phyloP scores from a whole-genome alignment of 1,140 invertebrate species.

The Ceratosolen fusciceps region DNA sequence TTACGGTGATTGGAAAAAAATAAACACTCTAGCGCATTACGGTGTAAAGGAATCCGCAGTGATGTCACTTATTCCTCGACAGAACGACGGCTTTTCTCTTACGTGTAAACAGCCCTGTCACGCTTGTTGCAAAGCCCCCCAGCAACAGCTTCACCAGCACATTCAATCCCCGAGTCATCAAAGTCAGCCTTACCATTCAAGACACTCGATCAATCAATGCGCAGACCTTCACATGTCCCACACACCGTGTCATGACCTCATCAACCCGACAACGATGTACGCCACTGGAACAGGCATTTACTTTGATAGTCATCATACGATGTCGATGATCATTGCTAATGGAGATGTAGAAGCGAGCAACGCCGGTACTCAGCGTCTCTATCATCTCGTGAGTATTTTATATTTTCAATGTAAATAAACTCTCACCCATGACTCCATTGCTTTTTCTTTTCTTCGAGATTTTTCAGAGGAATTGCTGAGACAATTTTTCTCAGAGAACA shows the following conservation, averaged over 20 bases:
- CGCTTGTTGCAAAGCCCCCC: constrained; percentile 75
- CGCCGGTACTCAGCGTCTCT: constrained; percentile 79
- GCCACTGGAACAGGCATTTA: constrained; percentile 73
- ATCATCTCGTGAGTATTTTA: constrained; percentile 77
- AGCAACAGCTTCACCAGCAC: constrained; percentile 61
- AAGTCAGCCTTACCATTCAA: constrained; percentile 58
- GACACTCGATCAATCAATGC: constrained; percentile 63
- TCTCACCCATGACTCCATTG: too few relatives aligned
- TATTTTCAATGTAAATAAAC: background rate
- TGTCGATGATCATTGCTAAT: constrained; percentile 82
- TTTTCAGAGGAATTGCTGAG: too few relatives aligned
- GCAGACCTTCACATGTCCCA: constrained; percentile 63
- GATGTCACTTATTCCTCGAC: constrained; percentile 91
- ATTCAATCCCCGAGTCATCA: constrained; percentile 56
- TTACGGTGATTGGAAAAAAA: constrained; percentile 88
- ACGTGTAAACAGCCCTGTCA: constrained; percentile 87
- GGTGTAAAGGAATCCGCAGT: constrained; percentile 94
- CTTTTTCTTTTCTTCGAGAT: too few relatives aligned
- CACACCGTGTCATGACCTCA: constrained; percentile 63
- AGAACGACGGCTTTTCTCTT: constrained; percentile 86
- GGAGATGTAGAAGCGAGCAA: constrained; percentile 80
- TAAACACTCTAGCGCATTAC: constrained; percentile 94
- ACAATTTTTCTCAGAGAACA: too few relatives aligned
- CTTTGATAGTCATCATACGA: constrained; percentile 73
- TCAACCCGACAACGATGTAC: constrained; percentile 65